A percentile compares a stretch with the other conserved stretches of the same genome.
Evolutionary conservation across 2,113 vertebrate species (phyloP).

Genomic region (Ophthalmolycus amberensis): DNA sequence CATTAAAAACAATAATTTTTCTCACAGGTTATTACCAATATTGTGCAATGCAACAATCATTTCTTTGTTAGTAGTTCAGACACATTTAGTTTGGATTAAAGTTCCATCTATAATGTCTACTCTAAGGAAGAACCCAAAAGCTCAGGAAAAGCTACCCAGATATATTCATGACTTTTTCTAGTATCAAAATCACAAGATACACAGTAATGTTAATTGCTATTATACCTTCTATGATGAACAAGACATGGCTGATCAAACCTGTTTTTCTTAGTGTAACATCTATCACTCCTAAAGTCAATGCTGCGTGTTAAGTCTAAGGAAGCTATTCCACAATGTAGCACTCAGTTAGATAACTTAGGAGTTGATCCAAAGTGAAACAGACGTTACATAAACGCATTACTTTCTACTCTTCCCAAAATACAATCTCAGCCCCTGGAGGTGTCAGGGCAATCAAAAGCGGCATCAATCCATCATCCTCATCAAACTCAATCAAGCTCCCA

Average conservation of each 20-base stretch:
- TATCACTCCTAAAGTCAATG: conserved; percentile 37
- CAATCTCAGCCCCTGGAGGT: conserved; percentile 50
- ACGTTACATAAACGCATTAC: conserved; percentile 49
- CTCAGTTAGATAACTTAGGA: conserved; percentile 36
- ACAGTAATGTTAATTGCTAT: conserved; percentile 53
- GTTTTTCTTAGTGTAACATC: conserved; percentile 30
- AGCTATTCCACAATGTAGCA: conserved; percentile 37
- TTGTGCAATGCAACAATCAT: conserved; percentile 58
- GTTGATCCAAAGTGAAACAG: conserved; percentile 51
- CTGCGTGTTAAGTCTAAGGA: conserved; percentile 27
- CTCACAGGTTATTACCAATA: conserved; percentile 52
- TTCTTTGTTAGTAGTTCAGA: conserved; percentile 50
- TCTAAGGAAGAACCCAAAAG: conserved; percentile 52
- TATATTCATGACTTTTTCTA: conserved; percentile 42
- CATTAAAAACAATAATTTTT: conserved; percentile 63
- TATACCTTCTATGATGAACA: conserved; percentile 40
- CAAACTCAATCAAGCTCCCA: conserved; percentile 54
- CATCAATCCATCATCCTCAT: conserved; percentile 64
- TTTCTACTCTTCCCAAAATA: conserved; percentile 41
- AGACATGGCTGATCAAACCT: conserved; percentile 25
- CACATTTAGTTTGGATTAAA: conserved; percentile 59
- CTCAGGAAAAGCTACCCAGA: conserved; percentile 54
- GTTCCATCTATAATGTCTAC: conserved; percentile 46
- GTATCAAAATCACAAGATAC: conserved; percentile 68
- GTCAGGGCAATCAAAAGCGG: conserved; percentile 57